These are phyloP conservation scores for Rhopalosiphum nymphaeae DNA, from an alignment of 2,888 invertebrate genomes.

Conservation along the genomic window DNA sequence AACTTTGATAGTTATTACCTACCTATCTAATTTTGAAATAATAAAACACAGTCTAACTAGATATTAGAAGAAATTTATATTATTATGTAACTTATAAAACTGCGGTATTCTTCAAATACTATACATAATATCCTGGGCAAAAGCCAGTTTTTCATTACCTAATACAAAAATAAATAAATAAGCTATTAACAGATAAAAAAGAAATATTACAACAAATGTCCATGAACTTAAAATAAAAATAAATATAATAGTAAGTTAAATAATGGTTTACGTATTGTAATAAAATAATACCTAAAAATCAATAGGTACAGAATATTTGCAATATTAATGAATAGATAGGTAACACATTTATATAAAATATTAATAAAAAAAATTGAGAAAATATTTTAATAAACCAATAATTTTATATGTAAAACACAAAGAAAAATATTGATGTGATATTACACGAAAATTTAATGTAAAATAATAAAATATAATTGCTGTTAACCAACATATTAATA, in stretches of 20 bases:
- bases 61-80: not conserved
- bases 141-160: not conserved
- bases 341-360: not conserved
- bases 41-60: not conserved
- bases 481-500: not conserved
- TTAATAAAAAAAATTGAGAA: not conserved
- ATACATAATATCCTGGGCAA: not conserved
- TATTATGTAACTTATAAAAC: not conserved
- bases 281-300: not conserved
- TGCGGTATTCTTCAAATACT: not conserved
- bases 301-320: not conserved
- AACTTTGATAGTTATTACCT: not conserved
- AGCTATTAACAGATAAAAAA: not conserved
- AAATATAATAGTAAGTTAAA: not conserved
- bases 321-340: not conserved
- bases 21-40: not conserved
- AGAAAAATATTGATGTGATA: not conserved
- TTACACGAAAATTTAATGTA: not conserved
- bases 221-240: not conserved
- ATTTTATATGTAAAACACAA: not conserved
- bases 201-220: not conserved
- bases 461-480: not conserved
- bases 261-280: not conserved
- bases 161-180: not conserved
- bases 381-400: not conserved